A percentile compares a stretch with the other conserved stretches of the same genome.
These are phyloP conservation scores for Megaustenia siamemsis DNA, from an alignment of 2,888 invertebrate species.

Conservation along the genomic window DNA sequence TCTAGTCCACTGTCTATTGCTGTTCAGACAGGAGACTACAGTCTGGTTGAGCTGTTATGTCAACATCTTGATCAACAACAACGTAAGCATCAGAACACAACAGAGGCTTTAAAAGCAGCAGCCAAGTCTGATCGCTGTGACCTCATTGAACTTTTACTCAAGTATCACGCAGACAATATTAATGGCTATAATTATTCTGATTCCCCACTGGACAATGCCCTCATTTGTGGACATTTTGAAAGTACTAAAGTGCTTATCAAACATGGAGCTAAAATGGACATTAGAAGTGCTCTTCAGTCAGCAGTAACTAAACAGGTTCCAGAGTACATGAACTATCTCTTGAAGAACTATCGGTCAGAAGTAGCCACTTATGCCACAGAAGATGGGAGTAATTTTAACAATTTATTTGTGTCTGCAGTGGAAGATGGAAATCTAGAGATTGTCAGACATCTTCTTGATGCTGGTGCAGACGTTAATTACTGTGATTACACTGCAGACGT, in stretches of 20 bases:
- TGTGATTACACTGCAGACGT: not conserved
- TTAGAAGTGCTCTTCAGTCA: not conserved
- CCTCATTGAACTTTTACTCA: not conserved
- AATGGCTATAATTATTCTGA: not conserved
- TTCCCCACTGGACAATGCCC: not conserved
- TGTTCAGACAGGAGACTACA: not conserved
- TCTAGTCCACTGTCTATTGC: not conserved
- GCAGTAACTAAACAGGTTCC: not conserved
- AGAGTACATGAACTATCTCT: not conserved
- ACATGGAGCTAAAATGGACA: not conserved
- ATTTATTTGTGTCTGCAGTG: not conserved
- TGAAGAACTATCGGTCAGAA: not conserved
- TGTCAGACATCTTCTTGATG: not conserved
- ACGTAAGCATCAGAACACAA: too few relatives aligned
- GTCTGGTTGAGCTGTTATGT: not conserved
- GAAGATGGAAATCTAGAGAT: conserved; percentile 14
- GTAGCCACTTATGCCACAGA: too few relatives aligned
- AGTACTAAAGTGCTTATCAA: not conserved
- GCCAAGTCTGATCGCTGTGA: not conserved
- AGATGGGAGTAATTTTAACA: too few relatives aligned
- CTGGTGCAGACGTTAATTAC: not conserved
- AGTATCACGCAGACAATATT: not conserved
- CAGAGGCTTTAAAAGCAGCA: not conserved
- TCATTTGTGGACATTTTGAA: not conserved
- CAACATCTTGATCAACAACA: not conserved